Base-by-base conservation (phyloP, 2,888 invertebrate species). In the Eristalis tenax region DNA sequence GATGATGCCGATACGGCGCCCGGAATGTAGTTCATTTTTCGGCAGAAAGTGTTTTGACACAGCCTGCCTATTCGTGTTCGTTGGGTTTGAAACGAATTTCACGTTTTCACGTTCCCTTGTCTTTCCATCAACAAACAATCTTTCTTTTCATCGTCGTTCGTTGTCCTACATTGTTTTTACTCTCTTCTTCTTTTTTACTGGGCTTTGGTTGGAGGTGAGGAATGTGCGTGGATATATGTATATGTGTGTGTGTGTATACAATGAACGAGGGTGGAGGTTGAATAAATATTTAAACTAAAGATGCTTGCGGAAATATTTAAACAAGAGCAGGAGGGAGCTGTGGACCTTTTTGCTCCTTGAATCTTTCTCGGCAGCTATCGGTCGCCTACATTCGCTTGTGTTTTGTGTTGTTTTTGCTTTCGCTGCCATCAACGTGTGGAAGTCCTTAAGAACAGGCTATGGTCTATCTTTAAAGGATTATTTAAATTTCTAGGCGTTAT, bases 201-300 rank as follows among this genome's bases (percentile, higher is more conserved):
- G 64, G n/a, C 18, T 50, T 1, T 50, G 15, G n/a, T 1, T 5
- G 43, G 43, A 43, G 43, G 43, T 43, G 43, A n/a, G 50, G 40
- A 23, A 38, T 23, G 35, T 38, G 18, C 4, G 10, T 32, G 38
- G 69, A 35, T 64, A 56, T 70, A 26, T 69, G 18, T 26, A n/a
- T 64, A 35, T 64, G 63, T 70, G 35, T 69, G 18, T 26, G 23
- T 64, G 22, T 38, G 35, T n/a, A 11, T 65, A 2, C 38, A 38
- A 4, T 56, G 26, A n/a, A 28, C 1, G 11, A 23, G 61, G 57
- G 65, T 68, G 35, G 28, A 57, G 59, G 26, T 65, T 66, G 40
- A 38, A 81, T 81, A 74, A 74, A 81, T 81, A 75, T 81, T 81
- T 81, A 74, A 75, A 81, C 74, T 75, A 56, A 68, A 69, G 74